These are phyloP conservation scores for Ametastegia equiseti DNA, from an alignment of 2,888 invertebrate species.

Conservation along the genomic window DNA sequence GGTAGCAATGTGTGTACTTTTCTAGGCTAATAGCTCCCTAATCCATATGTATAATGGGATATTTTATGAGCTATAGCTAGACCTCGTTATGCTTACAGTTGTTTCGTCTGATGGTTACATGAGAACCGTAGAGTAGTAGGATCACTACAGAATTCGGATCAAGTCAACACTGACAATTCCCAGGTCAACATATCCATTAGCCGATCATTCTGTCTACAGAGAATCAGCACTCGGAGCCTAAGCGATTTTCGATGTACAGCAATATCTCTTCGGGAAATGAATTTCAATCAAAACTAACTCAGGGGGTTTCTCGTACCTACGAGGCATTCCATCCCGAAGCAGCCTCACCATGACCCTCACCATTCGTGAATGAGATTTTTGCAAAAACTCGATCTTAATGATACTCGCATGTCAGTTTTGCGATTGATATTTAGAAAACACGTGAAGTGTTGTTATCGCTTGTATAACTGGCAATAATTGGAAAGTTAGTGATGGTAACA, in stretches of 20 bases:
- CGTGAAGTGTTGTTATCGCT: too few relatives aligned
- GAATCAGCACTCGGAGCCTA: neutral
- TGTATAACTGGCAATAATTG: too few relatives aligned
- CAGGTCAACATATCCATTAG: neutral
- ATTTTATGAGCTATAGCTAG: neutral
- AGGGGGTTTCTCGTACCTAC: too few relatives aligned
- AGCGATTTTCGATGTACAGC: neutral
- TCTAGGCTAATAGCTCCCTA: neutral
- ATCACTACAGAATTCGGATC: conserved; percentile 9
- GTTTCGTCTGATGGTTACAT: neutral
- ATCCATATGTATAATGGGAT: neutral
- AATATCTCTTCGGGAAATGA: neutral
- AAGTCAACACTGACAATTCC: neutral
- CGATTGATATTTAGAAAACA: too few relatives aligned
- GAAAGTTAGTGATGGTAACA: too few relatives aligned
- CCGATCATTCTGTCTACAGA: conserved; percentile 1
- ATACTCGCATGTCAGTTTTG: too few relatives aligned
- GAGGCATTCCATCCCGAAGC: too few relatives aligned
- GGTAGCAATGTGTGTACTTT: neutral
- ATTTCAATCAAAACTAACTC: neutral
- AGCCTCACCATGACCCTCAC: too few relatives aligned
- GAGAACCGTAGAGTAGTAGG: neutral
- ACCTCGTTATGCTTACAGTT: neutral
- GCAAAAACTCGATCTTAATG: too few relatives aligned
- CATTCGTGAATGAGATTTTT: too few relatives aligned